Conservation (phyloP, 2,113 vertebrate species). For the Myanophis thanlyinensis region DNA sequence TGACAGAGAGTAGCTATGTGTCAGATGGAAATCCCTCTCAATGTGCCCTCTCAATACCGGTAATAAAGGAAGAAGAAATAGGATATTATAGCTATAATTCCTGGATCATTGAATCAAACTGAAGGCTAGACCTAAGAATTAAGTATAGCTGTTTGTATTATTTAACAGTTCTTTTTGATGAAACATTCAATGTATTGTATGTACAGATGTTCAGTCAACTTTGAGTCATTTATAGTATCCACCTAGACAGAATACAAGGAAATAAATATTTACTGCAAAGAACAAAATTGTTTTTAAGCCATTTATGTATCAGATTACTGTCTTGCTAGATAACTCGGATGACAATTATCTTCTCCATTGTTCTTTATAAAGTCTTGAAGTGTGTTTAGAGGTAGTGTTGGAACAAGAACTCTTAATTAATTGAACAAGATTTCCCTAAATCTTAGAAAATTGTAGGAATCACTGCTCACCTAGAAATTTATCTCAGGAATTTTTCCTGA, state of each 20-base stretch:
- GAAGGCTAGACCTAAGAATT: neutral
- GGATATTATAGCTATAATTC: neutral
- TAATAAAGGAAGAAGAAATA: rapidly evolving
- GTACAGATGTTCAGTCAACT: neutral
- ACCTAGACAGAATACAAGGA: neutral
- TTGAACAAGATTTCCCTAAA: neutral
- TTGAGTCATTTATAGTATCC: neutral
- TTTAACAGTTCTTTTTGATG: neutral
- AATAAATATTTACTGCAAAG: neutral
- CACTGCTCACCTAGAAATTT: neutral
- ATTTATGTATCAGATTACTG: neutral
- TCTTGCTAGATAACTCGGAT: neutral
- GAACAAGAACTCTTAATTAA: neutral
- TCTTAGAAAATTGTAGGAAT: neutral
- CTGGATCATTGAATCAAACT: neutral
- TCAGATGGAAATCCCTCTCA: neutral
- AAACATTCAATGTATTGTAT: neutral
- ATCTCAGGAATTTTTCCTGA: no score
- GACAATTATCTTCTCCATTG: neutral
- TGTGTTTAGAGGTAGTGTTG: neutral
- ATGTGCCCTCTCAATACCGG: neutral
- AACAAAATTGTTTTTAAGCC: neutral
- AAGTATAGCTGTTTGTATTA: neutral
- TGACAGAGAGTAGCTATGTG: slow-evolving; percentile 8
- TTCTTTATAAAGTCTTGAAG: neutral